These are phyloP conservation scores for Oscarella lobularis DNA, from an alignment of 37 sponge, comb jelly and placozoan genomes.

Conservation along the genomic window DNA sequence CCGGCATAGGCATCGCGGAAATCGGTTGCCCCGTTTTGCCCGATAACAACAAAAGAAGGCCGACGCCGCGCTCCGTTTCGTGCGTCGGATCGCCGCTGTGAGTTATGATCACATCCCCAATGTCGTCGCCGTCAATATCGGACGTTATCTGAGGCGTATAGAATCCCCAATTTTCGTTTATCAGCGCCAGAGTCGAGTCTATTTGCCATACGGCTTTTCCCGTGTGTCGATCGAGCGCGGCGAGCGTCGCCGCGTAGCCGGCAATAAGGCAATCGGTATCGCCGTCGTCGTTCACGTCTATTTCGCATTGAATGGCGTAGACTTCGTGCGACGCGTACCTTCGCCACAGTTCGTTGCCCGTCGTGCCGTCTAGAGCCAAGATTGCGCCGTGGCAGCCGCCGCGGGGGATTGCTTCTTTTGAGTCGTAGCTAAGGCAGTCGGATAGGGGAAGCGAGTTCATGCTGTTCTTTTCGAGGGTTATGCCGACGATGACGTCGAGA, in stretches of 20 bases:
- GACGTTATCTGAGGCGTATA: constrained; percentile 37
- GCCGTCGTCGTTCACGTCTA: constrained; percentile 44
- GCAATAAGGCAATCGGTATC: constrained; percentile 36
- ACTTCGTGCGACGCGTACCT: constrained; percentile 2
- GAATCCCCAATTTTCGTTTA: constrained; percentile 34
- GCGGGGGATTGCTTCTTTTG: too few species aligned
- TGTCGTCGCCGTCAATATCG: constrained; percentile 64
- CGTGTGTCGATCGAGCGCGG: constrained; percentile 14
- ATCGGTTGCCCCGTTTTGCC: constrained; percentile 57
- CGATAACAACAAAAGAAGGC: constrained; percentile 34
- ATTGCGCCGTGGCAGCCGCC: neutral
- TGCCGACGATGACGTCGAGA: constrained; percentile 1
- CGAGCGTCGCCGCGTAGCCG: constrained; percentile 32
- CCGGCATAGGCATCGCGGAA: constrained; percentile 36
- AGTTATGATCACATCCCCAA: constrained; percentile 32
- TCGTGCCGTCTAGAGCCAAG: neutral
- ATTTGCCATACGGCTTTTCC: constrained; percentile 43
- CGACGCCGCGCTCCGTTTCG: constrained; percentile 25
- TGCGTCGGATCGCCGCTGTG: constrained; percentile 59
- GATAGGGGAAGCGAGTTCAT: neutral
- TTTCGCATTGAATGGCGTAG: constrained; percentile 32
- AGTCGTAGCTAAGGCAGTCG: neutral
- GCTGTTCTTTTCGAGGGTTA: too few species aligned
- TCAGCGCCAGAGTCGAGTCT: constrained; percentile 15
- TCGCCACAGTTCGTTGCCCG: neutral